These are phyloP conservation scores for Blera fallax DNA, from an alignment of 2,888 invertebrate genomes.

Conservation along the genomic window DNA sequence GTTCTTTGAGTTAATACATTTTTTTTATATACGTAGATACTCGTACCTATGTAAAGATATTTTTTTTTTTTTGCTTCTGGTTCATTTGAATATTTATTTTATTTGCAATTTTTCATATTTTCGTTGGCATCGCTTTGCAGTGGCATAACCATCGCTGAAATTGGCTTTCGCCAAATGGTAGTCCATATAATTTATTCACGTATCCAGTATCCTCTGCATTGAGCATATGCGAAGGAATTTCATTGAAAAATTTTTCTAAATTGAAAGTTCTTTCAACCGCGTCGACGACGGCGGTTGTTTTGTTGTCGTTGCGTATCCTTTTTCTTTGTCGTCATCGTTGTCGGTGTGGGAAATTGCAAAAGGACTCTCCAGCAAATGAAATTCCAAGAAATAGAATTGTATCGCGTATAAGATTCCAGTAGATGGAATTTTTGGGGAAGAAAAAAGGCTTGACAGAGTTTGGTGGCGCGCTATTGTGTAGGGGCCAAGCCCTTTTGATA, in stretches of 20 bases:
- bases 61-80: neutral
- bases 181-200: slow-evolving; percentile 66
- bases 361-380: slow-evolving; percentile 29
- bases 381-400: slow-evolving; percentile 45
- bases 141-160: slow-evolving; percentile 50
- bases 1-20: neutral
- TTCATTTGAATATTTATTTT: slow-evolving; percentile 59
- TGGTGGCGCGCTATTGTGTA: neutral
- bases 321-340: neutral
- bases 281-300: neutral
- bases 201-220: slow-evolving; percentile 46
- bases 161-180: slow-evolving; percentile 56
- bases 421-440: slow-evolving; percentile 1
- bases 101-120: slow-evolving; percentile 62
- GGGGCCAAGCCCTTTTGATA: slow-evolving; percentile 46
- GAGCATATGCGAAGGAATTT: slow-evolving; percentile 55
- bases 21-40: too few species aligned
- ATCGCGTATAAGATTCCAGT: slow-evolving; percentile 48
- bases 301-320: neutral
- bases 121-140: slow-evolving; percentile 1
- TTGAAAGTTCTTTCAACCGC: slow-evolving; percentile 55
- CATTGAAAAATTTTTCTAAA: slow-evolving; percentile 35
- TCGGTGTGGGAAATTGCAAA: neutral
- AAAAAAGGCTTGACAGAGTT: slow-evolving; percentile 13
- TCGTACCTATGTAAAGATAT: too few species aligned